Evolutionary conservation across 2,888 invertebrate species (phyloP), one percentile per base, ranked within the genome.

Genomic region (Opisthograptis luteolata): DNA sequence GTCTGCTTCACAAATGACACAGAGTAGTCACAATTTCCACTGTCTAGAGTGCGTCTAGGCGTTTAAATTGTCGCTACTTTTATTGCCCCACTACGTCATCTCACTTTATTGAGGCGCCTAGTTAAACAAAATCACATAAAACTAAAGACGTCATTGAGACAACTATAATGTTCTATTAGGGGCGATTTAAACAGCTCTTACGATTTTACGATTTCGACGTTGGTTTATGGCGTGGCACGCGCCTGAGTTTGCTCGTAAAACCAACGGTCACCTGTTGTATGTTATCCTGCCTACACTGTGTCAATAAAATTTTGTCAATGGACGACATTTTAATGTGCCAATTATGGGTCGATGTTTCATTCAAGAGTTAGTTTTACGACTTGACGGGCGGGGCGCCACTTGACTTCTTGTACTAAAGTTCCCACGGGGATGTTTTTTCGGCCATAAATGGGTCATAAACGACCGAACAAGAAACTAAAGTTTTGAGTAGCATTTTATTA

Each of bases 261-360:
- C 76, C 75, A 77, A 73, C 81, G 84, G 87, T 87, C 88, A 88
- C 87, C 87, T 88, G 88, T 86, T 86, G 85, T 80, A 62, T 70
- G 74, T 71, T 76, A 76, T 76, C 74, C 74, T 73, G 67, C 62
- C 75, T 74, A 74, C 76, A 76, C 76, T 78, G 73, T 79, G 79
- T 76, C 80, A 78, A 84, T 84, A 83, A 82, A 84, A 81, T 78
- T 80, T 79, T 71, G 79, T 83, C 84, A 85, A 84, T 84, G 84
- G 76, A 68, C 73, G 76, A 71, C 73, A 68, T 78, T 84, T 84
- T 84, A 84, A 84, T 84, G 76, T 72, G 80, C 79, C 79, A 83
- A 81, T 82, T 81, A 81, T 78, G 81, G 76, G 64, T 68, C 74
- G 67, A 76, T 77, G 76, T 76, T 81, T 81, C 84, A 84, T 83